phyloP scores from a whole-genome alignment of 2,797 vertebrate species.

The Mico argentatus region DNA sequence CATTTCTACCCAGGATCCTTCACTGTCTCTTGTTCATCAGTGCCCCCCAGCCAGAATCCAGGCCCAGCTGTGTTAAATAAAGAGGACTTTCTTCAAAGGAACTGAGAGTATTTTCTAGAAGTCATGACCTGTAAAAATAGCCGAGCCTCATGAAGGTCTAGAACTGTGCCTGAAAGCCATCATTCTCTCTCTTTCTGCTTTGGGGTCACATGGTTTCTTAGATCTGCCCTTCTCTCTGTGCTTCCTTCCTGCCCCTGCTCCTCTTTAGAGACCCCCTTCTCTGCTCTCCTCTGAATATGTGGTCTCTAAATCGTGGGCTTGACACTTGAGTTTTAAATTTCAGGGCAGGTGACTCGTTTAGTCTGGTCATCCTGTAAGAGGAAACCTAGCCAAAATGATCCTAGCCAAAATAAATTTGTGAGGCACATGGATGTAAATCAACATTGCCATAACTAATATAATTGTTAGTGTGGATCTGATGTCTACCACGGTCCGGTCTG shows the following conservation, averaged over 20 bases:
- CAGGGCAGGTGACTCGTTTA: not conserved
- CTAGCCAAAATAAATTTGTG: too few relatives aligned
- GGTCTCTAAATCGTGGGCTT: not conserved
- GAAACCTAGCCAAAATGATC: not conserved
- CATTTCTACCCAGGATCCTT: not conserved
- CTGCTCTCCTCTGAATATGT: not conserved
- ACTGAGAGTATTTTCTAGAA: not conserved
- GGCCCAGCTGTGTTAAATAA: not conserved
- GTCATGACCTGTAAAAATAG: not conserved
- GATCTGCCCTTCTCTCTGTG: not conserved
- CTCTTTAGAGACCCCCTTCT: not conserved
- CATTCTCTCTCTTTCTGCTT: not conserved
- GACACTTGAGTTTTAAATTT: not conserved
- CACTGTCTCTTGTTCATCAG: not conserved
- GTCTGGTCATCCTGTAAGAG: not conserved
- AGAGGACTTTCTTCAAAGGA: not conserved
- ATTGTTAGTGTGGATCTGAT: not conserved
- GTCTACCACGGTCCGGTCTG: not conserved
- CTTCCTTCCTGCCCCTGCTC: not conserved
- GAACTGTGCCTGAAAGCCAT: not conserved
- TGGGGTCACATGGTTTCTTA: not conserved
- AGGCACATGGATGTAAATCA: too few relatives aligned
- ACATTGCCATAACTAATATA: too few relatives aligned
- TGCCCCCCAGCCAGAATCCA: not conserved
- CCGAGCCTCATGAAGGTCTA: not conserved